Conservation (phyloP, 2,113 vertebrate genomes). For the Bubo bubo region DNA sequence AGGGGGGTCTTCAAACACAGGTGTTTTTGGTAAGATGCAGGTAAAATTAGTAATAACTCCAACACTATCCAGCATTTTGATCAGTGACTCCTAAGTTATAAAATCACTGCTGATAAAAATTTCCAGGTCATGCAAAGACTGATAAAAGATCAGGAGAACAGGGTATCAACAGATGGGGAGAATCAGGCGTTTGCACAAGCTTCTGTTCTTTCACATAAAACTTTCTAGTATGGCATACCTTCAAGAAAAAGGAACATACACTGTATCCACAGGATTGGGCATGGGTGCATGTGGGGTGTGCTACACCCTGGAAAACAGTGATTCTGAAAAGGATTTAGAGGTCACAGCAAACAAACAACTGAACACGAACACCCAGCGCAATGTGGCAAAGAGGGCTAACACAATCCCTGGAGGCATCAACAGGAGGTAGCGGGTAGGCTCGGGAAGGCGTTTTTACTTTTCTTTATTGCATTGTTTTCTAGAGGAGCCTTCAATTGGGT, state of each 20-base stretch:
- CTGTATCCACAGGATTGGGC: not conserved
- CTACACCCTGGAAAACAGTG: not conserved
- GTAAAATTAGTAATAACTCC: not conserved
- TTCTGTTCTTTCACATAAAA: not conserved
- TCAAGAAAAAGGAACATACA: not conserved
- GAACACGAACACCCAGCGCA: not conserved
- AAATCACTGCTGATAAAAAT: not conserved
- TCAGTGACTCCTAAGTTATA: not conserved
- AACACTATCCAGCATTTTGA: not conserved
- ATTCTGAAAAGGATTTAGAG: not conserved
- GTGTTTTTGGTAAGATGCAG: not conserved
- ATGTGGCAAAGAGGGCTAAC: not conserved
- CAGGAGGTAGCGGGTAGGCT: not conserved
- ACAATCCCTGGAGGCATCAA: not conserved
- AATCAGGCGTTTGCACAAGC: not conserved
- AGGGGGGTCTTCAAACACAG: not conserved
- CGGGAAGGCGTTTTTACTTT: not conserved
- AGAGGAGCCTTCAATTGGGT: not conserved
- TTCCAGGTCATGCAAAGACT: not conserved
- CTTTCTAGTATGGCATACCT: not conserved
- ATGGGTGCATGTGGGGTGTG: too few species aligned
- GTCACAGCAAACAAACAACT: not conserved
- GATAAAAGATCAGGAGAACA: not conserved
- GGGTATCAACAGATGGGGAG: not conserved
- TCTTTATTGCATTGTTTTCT: constrained; percentile 32